Evolutionary conservation across 2,113 vertebrate species (phyloP).

Genomic region (Riparia riparia): DNA sequence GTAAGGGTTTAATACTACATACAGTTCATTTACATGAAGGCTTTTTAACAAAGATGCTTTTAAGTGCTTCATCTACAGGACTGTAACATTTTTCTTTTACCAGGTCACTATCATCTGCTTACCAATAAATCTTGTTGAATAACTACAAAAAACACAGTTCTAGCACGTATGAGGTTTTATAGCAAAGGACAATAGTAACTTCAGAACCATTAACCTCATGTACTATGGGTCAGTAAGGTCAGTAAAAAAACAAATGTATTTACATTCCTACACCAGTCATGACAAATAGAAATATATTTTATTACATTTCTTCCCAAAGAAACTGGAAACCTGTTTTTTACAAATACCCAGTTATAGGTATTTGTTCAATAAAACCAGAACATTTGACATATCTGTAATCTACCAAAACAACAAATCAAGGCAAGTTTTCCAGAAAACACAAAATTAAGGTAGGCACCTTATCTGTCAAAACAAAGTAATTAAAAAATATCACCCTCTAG

Average conservation of each 20-base stretch:
- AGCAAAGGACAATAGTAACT: background rate
- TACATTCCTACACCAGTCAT: background rate
- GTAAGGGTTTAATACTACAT: background rate
- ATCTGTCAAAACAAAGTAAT: background rate
- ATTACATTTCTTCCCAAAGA: background rate
- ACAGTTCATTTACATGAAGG: background rate
- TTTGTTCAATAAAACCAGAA: background rate
- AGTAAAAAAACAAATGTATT: background rate
- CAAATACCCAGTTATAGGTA: background rate
- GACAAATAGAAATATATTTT: background rate
- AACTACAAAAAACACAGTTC: background rate
- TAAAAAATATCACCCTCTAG: accelerated
- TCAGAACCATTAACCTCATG: background rate
- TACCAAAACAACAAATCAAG: background rate
- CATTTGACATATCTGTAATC: background rate
- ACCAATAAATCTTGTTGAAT: background rate
- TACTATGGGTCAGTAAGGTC: background rate
- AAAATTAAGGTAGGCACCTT: background rate
- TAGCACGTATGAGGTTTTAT: background rate
- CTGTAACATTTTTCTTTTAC: background rate
- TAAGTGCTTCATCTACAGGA: background rate
- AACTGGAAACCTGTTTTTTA: background rate
- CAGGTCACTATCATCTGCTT: background rate
- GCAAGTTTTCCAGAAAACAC: background rate
- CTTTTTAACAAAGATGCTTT: background rate